Base-by-base conservation (phyloP, 2,888 invertebrate species). In the Alloplasta piceator region DNA sequence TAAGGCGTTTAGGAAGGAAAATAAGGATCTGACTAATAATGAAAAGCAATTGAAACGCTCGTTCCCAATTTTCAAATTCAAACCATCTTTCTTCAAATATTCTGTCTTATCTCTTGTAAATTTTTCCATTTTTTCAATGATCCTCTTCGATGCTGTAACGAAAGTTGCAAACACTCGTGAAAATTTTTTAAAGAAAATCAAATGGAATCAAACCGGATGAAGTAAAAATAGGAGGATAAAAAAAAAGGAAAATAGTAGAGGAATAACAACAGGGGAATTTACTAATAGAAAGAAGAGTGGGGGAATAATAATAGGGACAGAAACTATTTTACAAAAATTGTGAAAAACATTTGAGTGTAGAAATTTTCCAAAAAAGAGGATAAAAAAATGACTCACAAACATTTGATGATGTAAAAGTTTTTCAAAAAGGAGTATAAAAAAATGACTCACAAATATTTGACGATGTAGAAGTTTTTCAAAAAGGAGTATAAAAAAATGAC, bases 391-490 rank as follows among this genome's bases (percentile, higher is more conserved):
- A 9, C 55, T 68, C n/a, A 6, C 9, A 10, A 16, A 55, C 6
- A 63, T 58, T 50, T 36, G 41, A 63, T 26, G 38, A 16, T 43
- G 50, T 16, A 10, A 64, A 26, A 26, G 26, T 26, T 26, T 26
- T 26, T 26, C 26, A 26, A 26, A 26, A 26, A 26, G 26, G 26
- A 26, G 26, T 52, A 43, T n/a, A 55, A 14, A 10, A 26, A 10
- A 50, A 71, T 14, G 63, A 95, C 97, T 95, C 93, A 99, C 97
- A 99, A 95, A 94, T 98, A 26, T 26, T 26, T 26, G 26, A 26
- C 26, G 3, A 26, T 26, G 1, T 3, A 26, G 26, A 26, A 26
- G 26, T 26, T 26, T 26, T 26, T 26, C 26, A 26, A 56, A 39
- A 55, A 16, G n/a, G 9, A 52, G 50, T 52, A 43, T n/a, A 61